A percentile compares a stretch with the other conserved stretches of the same genome.
Conservation (phyloP, 1,140 invertebrate species). For the Caenorhabditis inopinata region DNA sequence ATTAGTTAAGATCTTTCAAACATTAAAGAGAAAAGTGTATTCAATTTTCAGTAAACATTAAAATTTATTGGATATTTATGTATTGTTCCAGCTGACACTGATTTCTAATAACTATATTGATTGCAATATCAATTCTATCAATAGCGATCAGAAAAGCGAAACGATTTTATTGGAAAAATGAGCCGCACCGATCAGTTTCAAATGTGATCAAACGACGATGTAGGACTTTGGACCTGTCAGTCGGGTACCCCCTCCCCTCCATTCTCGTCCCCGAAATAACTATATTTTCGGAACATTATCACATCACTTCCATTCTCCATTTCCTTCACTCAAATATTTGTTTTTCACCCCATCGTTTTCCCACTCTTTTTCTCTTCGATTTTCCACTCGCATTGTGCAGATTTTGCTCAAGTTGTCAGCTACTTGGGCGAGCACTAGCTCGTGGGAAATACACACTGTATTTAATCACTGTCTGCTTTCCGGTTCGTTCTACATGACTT, state of each 20-base stretch:
- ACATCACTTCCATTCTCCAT: neutral
- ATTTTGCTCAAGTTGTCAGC: slow-evolving; percentile 26
- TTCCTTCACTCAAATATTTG: too few relatives aligned
- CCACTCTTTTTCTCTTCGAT: neutral
- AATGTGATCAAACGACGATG: neutral
- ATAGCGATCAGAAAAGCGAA: neutral
- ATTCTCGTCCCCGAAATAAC: neutral
- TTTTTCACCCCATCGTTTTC: neutral
- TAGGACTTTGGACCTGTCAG: slow-evolving; percentile 17
- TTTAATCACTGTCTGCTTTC: neutral
- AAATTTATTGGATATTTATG: too few relatives aligned
- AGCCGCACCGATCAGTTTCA: neutral
- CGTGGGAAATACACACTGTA: neutral
- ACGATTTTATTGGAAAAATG: neutral
- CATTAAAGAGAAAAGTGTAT: too few relatives aligned
- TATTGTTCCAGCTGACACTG: too few relatives aligned
- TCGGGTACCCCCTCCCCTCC: neutral
- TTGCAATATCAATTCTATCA: too few relatives aligned
- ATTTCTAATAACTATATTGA: too few relatives aligned
- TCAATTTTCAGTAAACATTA: too few relatives aligned
- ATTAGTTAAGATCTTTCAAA: too few relatives aligned
- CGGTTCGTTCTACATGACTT: neutral
- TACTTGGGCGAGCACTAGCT: slow-evolving; percentile 8
- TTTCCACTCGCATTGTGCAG: neutral
- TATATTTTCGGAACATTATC: neutral